Conservation (phyloP, 2,888 invertebrate genomes). For the Biston stratarius region DNA sequence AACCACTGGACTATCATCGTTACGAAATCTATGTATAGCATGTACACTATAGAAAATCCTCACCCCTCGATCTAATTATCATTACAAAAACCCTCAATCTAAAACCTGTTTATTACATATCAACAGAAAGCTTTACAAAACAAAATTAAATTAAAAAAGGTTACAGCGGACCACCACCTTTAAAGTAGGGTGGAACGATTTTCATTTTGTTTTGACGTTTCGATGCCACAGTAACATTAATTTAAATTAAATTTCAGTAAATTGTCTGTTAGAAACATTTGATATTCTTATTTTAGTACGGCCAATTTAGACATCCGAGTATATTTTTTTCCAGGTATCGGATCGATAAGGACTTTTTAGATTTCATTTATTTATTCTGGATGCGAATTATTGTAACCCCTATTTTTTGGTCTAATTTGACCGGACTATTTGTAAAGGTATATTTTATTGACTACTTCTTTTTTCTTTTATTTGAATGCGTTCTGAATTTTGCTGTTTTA, state of each 20-base stretch:
- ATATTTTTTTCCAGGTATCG: too few species aligned
- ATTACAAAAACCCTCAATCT: neutral
- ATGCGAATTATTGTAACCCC: too few species aligned
- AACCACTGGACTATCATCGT: too few species aligned
- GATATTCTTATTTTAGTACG: neutral
- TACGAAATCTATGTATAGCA: too few species aligned
- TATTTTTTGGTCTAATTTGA: too few species aligned
- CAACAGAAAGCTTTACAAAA: slow-evolving; percentile 22
- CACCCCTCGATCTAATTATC: too few species aligned
- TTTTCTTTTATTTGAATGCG: too few species aligned
- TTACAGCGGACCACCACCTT: slow-evolving; percentile 17
- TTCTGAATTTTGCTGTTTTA: neutral
- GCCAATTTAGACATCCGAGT: neutral
- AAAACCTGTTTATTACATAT: neutral
- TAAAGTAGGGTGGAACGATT: slow-evolving; percentile 14
- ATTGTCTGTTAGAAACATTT: slow-evolving; percentile 7
- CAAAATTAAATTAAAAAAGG: slow-evolving; percentile 29
- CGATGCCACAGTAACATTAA: slow-evolving; percentile 3
- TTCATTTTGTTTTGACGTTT: slow-evolving; percentile 25
- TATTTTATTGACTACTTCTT: too few species aligned
- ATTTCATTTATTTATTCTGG: too few species aligned
- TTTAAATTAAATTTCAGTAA: slow-evolving; percentile 9
- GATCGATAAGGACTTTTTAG: neutral
- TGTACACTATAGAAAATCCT: too few species aligned
- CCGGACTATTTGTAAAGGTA: too few species aligned